phyloP scores from a whole-genome alignment of 92 coral and sea anemone species.

The Metridium senile region DNA sequence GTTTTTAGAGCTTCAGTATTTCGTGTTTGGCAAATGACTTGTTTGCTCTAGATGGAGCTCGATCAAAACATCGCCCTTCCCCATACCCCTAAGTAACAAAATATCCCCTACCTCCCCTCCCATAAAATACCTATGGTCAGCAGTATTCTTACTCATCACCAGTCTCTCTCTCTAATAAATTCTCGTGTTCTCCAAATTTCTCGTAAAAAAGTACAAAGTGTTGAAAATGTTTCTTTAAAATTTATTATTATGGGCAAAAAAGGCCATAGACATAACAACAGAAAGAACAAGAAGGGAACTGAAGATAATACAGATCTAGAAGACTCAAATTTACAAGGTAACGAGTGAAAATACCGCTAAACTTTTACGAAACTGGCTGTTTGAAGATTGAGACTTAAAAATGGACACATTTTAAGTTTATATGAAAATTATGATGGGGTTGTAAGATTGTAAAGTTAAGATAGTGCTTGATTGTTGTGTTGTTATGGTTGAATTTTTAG shows the following conservation, averaged over 20 bases:
- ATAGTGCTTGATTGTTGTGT: too few species aligned
- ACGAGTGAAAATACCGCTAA: background rate
- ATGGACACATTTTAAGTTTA: too few species aligned
- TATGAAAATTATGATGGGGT: too few species aligned
- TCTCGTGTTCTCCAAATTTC: background rate
- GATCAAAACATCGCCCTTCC: background rate
- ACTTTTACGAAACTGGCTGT: too few species aligned
- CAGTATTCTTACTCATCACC: slow-evolving; percentile 13
- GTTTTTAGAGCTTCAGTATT: background rate
- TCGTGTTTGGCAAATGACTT: background rate
- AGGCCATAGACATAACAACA: slow-evolving; percentile 21
- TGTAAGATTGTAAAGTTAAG: too few species aligned
- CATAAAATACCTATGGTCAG: slow-evolving; percentile 3
- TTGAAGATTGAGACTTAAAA: too few species aligned
- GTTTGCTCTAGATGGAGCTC: background rate
- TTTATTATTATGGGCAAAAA: slow-evolving; percentile 27
- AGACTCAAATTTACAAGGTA: slow-evolving; percentile 9
- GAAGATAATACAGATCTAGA: background rate
- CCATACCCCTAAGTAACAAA: background rate
- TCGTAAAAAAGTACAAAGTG: background rate
- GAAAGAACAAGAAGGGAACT: slow-evolving; percentile 7
- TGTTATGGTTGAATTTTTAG: too few species aligned
- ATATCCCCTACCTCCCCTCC: slow-evolving; percentile 23
- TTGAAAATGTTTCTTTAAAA: background rate
- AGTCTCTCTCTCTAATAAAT: slow-evolving; percentile 9